Evolutionary conservation across 2,113 vertebrate species (phyloP).

Genomic region (Tachuris rubrigastra): DNA sequence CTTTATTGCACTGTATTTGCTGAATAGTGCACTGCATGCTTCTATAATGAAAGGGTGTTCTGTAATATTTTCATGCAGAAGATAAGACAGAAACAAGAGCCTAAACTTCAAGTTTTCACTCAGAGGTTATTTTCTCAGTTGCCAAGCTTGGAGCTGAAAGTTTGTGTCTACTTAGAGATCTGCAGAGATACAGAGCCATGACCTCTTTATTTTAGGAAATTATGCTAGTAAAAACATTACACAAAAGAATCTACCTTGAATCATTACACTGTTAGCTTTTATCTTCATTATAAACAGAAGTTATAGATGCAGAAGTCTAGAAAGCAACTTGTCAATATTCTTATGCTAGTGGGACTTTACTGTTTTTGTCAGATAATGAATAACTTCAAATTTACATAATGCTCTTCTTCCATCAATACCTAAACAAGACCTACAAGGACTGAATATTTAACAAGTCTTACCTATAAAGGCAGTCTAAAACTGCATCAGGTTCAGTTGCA

Average conservation of each 20-base stretch:
- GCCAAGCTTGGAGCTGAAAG: neutral
- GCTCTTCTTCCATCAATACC: neutral
- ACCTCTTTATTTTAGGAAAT: neutral
- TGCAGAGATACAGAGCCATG: neutral
- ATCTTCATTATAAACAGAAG: neutral
- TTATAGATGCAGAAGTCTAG: neutral
- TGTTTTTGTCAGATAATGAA: neutral
- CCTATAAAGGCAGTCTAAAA: neutral
- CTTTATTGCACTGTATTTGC: neutral
- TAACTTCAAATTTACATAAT: neutral
- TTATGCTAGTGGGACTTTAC: neutral
- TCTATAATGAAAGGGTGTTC: neutral
- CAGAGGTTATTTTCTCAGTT: neutral
- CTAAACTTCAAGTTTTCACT: neutral
- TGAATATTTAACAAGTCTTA: neutral
- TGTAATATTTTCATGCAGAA: neutral
- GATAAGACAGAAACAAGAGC: neutral
- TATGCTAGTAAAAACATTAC: neutral
- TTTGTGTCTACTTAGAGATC: neutral
- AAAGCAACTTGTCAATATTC: neutral
- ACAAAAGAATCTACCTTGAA: neutral
- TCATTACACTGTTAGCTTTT: neutral
- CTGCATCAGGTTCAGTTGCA: neutral
- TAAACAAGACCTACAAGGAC: neutral
- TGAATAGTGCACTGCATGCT: neutral